Conservation (phyloP, 37 sponge, comb jelly and placozoan genomes). For the Axinella damicornis region DNA sequence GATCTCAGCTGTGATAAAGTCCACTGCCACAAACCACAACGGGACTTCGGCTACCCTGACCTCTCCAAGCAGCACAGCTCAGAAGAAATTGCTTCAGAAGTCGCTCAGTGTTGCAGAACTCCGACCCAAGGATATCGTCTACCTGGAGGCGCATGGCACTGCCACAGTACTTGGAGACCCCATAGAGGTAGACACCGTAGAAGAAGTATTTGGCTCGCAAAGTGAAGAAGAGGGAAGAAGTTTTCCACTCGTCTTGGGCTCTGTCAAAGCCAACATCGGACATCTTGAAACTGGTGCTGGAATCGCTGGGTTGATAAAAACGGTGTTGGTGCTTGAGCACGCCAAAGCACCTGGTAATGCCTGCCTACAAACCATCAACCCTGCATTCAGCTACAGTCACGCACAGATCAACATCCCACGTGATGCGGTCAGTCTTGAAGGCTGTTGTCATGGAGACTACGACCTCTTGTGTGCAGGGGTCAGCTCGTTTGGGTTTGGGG, state of each 20-base stretch:
- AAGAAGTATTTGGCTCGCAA: conserved; percentile 21
- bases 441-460: neutral
- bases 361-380: conserved; percentile 1
- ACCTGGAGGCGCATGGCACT: conserved; percentile 72
- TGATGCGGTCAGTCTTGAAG: neutral
- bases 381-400: neutral
- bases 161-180: conserved; percentile 61
- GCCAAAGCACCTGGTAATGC: conserved; percentile 40
- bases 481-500: conserved; percentile 51
- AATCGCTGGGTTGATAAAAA: conserved; percentile 71
- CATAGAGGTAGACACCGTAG: conserved; percentile 63
- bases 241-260: conserved; percentile 37
- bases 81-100: conserved; percentile 18
- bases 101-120: conserved; percentile 18
- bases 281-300: conserved; percentile 79
- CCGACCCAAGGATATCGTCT: conserved; percentile 25
- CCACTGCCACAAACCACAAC: conserved; percentile 41
- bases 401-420: conserved; percentile 1
- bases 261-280: conserved; percentile 81
- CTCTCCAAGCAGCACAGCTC: conserved; percentile 19
- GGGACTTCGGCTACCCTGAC: conserved; percentile 58
- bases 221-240: neutral
- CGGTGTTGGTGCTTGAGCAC: conserved; percentile 66
- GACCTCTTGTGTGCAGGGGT: conserved; percentile 30
- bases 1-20: conserved; percentile 45